These are phyloP conservation scores for Orius laevigatus DNA, from an alignment of 1,140 invertebrate species.

Conservation along the genomic window DNA sequence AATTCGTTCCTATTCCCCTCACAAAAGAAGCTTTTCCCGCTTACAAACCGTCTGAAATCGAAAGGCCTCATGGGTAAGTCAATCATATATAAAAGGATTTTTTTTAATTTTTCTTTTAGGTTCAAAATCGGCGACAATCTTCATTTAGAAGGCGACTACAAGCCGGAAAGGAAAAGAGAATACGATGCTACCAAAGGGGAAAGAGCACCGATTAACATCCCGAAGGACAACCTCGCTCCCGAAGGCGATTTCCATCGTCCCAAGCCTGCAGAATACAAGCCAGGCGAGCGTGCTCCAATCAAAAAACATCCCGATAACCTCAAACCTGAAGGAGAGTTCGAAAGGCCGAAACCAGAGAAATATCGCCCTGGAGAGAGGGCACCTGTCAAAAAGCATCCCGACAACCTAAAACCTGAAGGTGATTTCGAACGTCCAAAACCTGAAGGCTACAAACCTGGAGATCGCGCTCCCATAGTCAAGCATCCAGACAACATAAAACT, in stretches of 20 bases:
- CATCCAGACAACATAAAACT: slow-evolving; percentile 27
- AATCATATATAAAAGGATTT: background rate
- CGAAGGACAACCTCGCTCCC: slow-evolving; percentile 26
- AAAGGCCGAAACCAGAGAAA: slow-evolving; percentile 21
- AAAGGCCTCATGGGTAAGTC: slow-evolving; percentile 18
- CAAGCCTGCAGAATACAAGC: slow-evolving; percentile 17
- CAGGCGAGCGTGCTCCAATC: slow-evolving; percentile 26
- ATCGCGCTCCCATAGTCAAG: slow-evolving; percentile 25
- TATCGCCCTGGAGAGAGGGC: slow-evolving; percentile 34
- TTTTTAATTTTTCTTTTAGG: slow-evolving; percentile 15
- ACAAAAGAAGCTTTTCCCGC: slow-evolving; percentile 22
- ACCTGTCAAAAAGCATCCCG: slow-evolving; percentile 37
- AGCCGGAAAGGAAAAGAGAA: slow-evolving; percentile 22
- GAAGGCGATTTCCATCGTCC: slow-evolving; percentile 30
- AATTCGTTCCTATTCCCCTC: slow-evolving; percentile 16
- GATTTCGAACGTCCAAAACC: slow-evolving; percentile 27
- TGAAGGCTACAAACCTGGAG: slow-evolving; percentile 27
- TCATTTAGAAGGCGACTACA: slow-evolving; percentile 32
- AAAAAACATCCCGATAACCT: slow-evolving; percentile 29
- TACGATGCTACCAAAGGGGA: slow-evolving; percentile 28
- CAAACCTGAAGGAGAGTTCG: slow-evolving; percentile 29
- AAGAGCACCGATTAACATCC: slow-evolving; percentile 25
- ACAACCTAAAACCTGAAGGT: slow-evolving; percentile 36
- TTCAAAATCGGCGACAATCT: slow-evolving; percentile 36
- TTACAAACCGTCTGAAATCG: slow-evolving; percentile 20